Conservation (phyloP, 1,140 invertebrate genomes). For the Pseudomyrmex flavicornis region DNA sequence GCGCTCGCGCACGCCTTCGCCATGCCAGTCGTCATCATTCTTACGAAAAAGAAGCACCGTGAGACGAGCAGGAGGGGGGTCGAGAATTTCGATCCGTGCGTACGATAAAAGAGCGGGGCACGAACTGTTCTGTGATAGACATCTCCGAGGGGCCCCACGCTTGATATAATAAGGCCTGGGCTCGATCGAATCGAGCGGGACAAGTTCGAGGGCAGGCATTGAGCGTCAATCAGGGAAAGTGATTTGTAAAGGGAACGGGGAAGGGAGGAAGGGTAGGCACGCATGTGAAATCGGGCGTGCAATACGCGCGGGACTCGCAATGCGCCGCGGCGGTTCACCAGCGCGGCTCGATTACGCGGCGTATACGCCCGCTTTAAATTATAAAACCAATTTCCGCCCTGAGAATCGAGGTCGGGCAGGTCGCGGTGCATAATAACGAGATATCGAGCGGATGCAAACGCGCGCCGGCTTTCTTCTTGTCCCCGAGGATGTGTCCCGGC, state of each 20-base stretch:
- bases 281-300: slow-evolving; percentile 56
- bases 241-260: slow-evolving; percentile 74
- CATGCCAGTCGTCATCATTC: slow-evolving; percentile 55
- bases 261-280: too few species aligned
- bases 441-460: slow-evolving; percentile 68
- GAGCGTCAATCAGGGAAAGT: slow-evolving; percentile 81
- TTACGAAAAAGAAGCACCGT: slow-evolving; percentile 45
- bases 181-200: slow-evolving; percentile 68
- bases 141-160: slow-evolving; percentile 51
- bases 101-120: slow-evolving; percentile 54
- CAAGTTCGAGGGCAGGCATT: slow-evolving; percentile 71
- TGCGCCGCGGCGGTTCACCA: slow-evolving; percentile 24
- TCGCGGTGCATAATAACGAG: slow-evolving; percentile 69
- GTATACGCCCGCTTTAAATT: slow-evolving; percentile 69
- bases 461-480: slow-evolving; percentile 61
- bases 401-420: slow-evolving; percentile 60
- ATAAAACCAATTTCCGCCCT: slow-evolving; percentile 81
- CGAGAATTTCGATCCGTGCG: slow-evolving; percentile 59
- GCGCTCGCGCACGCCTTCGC: slow-evolving; percentile 28
- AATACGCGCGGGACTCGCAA: slow-evolving; percentile 20
- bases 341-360: slow-evolving; percentile 63
- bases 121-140: slow-evolving; percentile 62
- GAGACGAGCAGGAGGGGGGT: background rate
- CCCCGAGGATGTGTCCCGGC: slow-evolving; percentile 38
- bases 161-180: slow-evolving; percentile 67